A percentile compares a stretch with the other conserved stretches of the same genome.
These are phyloP conservation scores for Mormyrus proboscirostris DNA, from an alignment of 2,797 vertebrate genomes.

Conservation along the genomic window DNA sequence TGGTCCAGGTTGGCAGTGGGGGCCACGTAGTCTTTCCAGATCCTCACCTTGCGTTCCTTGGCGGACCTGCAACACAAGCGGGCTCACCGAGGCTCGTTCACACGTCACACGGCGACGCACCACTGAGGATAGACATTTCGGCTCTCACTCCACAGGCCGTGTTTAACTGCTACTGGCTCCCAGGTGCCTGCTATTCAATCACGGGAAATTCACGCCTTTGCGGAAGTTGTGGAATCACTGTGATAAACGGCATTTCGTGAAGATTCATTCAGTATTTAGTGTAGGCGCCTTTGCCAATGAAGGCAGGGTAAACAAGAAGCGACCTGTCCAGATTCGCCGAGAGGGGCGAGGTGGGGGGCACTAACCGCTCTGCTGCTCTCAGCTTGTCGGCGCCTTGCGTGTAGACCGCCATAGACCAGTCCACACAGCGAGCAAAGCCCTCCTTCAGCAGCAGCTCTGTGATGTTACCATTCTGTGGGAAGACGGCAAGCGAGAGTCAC, in stretches of 20 bases:
- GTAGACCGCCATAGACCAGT: slow-evolving; percentile 96
- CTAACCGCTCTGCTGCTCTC: slow-evolving; percentile 80
- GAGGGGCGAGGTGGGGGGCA: background rate
- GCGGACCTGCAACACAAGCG: slow-evolving; percentile 65
- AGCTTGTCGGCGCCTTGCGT: slow-evolving; percentile 92
- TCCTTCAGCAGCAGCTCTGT: slow-evolving; percentile 91
- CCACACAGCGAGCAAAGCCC: slow-evolving; percentile 92
- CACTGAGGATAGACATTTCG: background rate
- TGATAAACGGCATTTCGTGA: background rate
- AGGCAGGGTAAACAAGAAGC: background rate
- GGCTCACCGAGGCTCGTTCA: background rate
- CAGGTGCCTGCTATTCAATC: background rate
- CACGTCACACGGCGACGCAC: background rate
- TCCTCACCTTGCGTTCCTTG: slow-evolving; percentile 87
- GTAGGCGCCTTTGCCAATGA: background rate
- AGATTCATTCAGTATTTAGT: background rate
- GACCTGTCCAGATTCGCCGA: background rate
- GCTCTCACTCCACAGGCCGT: background rate
- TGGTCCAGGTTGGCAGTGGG: slow-evolving; percentile 93
- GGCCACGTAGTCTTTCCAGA: slow-evolving; percentile 97
- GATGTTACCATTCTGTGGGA: slow-evolving; percentile 86
- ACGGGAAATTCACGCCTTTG: background rate
- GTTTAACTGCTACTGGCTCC: background rate
- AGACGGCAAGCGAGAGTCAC: background rate
- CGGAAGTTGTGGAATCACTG: background rate